Conservation (phyloP, 2,113 vertebrate genomes). For the Struthidea cinerea region DNA sequence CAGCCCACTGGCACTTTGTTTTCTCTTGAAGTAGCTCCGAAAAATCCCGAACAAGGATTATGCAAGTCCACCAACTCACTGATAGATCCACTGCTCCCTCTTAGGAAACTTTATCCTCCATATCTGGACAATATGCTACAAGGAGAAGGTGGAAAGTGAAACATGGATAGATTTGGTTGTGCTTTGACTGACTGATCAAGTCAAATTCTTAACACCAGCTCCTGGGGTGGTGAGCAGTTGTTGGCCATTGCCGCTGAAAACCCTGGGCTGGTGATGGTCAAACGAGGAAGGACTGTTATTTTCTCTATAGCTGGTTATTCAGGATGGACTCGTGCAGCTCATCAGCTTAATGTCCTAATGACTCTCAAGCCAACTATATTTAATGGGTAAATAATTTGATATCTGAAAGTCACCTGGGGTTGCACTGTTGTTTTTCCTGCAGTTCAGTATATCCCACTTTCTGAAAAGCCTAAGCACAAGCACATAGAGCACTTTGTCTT, state of each 20-base stretch:
- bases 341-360: background rate
- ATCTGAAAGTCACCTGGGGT: background rate
- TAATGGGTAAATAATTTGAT: conserved; percentile 17
- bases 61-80: background rate
- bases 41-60: background rate
- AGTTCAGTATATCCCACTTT: background rate
- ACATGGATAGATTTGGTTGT: background rate
- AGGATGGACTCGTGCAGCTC: background rate
- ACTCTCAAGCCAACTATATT: background rate
- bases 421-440: background rate
- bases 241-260: background rate
- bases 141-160: background rate
- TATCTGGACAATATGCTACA: background rate
- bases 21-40: background rate
- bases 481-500: background rate
- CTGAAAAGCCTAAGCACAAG: background rate
- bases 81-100: background rate
- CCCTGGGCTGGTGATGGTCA: background rate
- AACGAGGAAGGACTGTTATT: background rate
- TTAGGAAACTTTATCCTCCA: background rate
- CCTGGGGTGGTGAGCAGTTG: background rate
- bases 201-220: background rate
- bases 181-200: background rate
- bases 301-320: background rate
- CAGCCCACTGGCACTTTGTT: background rate